Evolutionary conservation across 2,113 vertebrate species (phyloP).

Genomic region (Ophiodon elongatus): DNA sequence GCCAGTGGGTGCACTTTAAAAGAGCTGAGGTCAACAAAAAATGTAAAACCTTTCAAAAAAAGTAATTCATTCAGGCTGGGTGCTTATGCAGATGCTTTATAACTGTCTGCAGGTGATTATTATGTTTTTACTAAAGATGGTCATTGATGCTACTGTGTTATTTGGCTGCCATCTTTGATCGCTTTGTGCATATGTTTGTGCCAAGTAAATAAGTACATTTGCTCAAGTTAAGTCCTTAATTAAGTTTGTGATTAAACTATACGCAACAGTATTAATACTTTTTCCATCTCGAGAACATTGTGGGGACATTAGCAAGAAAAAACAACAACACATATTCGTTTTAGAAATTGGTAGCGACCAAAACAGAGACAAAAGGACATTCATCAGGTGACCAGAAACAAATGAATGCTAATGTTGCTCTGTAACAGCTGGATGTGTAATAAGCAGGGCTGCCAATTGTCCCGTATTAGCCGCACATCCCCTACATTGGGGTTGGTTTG

Average conservation of each 20-base stretch:
- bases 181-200: not conserved
- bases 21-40: conserved; percentile 1
- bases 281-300: not conserved
- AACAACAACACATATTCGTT: not conserved
- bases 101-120: conserved; percentile 13
- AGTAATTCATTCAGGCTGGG: not conserved
- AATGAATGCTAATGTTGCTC: not conserved
- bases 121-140: not conserved
- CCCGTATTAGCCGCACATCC: not conserved
- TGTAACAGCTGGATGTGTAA: not conserved
- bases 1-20: not conserved
- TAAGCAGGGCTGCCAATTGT: not conserved
- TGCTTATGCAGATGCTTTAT: not conserved
- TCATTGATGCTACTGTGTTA: not conserved
- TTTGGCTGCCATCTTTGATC: conserved; percentile 6
- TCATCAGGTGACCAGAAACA: not conserved
- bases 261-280: not conserved
- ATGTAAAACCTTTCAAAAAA: not conserved
- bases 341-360: not conserved
- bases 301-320: not conserved
- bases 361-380: not conserved
- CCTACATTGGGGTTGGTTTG: not conserved
- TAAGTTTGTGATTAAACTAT: not conserved
- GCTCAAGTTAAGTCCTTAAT: not conserved
- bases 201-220: not conserved